Evolutionary conservation across 1,140 invertebrate species (phyloP), one percentile per base, ranked within the genome.

Genomic region (Argopecten irradians): DNA sequence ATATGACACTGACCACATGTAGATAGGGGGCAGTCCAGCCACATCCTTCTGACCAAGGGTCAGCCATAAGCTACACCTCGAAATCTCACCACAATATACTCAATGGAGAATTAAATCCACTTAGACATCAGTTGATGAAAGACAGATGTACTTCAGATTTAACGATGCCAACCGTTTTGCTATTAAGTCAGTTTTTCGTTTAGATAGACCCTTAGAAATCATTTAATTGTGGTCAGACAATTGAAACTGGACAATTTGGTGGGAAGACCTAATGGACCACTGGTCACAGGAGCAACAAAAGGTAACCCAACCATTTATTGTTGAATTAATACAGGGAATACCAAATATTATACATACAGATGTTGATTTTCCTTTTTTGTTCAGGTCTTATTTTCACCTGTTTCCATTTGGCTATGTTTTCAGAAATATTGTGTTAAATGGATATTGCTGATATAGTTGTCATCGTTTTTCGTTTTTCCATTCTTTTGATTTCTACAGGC

Each of bases 1-100:
- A 71, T 71, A 71, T 71, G 55, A 71, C 55, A 71, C 55, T 71
- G 55, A 71, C 55, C 55, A 1, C 55, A 71, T 71, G 55, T 71
- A 71, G 55, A 71, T 71, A 71, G 55, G 55, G 16, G 55, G 55
- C 55, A 28, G 55, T n/a, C 55, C 55, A 71, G 22, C 1, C 1
- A 71, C 55, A 28, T 3, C 55, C 55, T 71, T n/a, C 55, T 71
- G 55, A 71, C 55, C 55, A 71, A 8, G n/a, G 55, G 55, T 71
- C 55, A 71, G 28, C 1, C 55, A 16, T 71, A 71, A 71, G 55
- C 55, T 71, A 71, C 55, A 71, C n/a, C 55, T n/a, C 22, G 28
- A 71, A 71, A n/a, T n/a, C 55, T 2, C 1, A 71, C 55, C 55
- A 71, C 55, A 71, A 71, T 71, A 71, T 28, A 71, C 55, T n/a